Evolutionary conservation across 1,140 invertebrate species (phyloP).

Genomic region (Dufourea novaeangliae): DNA sequence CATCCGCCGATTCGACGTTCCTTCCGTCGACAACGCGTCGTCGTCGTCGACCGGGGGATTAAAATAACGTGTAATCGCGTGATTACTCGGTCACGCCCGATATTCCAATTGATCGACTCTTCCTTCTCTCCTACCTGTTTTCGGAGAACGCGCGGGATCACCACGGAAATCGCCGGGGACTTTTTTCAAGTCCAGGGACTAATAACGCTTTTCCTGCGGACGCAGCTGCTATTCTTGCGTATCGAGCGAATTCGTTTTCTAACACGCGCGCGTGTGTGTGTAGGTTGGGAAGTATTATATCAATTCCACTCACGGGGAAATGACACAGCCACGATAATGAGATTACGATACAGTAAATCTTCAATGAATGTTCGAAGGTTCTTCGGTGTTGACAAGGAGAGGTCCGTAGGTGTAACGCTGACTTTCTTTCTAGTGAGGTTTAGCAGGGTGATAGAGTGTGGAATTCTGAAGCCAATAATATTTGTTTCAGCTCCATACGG

Average conservation of each 20-base stretch:
- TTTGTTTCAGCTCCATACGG: no score
- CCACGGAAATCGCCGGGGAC: constrained; percentile 5
- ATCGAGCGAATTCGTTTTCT: neutral
- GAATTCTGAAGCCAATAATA: no score
- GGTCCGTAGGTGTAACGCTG: no score
- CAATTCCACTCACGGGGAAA: constrained; percentile 6
- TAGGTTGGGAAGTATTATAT: neutral
- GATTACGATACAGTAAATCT: neutral
- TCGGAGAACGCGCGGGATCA: neutral
- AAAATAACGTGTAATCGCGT: constrained; percentile 44
- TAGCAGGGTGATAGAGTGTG: no score
- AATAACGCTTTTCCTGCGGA: constrained; percentile 40
- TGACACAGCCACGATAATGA: neutral
- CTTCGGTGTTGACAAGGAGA: no score
- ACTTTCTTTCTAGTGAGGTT: no score
- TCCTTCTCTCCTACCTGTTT: neutral
- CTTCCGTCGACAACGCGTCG: constrained; percentile 7
- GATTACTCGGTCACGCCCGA: constrained; percentile 15
- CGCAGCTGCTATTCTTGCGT: neutral
- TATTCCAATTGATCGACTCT: neutral
- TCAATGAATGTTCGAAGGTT: no score
- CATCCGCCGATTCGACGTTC: constrained; percentile 13
- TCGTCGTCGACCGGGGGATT: constrained; percentile 8
- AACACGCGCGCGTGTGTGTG: neutral
- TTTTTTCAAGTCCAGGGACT: neutral